Conservation (phyloP, 2,888 invertebrate species). For the Platycheirus rosarum region DNA sequence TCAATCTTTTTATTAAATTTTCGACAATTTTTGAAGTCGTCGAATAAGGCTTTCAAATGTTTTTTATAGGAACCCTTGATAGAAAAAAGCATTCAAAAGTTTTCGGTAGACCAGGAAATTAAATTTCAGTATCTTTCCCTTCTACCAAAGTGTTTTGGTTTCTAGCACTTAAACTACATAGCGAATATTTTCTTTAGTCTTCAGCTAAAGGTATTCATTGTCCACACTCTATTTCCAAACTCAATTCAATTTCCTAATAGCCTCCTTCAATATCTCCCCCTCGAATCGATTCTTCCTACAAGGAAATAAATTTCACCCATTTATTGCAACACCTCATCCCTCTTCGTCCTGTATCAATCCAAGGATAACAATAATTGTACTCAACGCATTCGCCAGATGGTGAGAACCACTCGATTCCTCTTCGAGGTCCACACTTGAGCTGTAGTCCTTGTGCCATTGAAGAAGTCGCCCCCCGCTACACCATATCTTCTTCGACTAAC, state of each 20-base stretch:
- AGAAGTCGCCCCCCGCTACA: slow-evolving; percentile 4
- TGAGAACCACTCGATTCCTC: slow-evolving; percentile 50
- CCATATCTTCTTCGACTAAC: background rate
- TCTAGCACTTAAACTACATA: too few species aligned
- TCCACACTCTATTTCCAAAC: slow-evolving; percentile 44
- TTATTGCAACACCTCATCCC: slow-evolving; percentile 43
- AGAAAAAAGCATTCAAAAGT: too few species aligned
- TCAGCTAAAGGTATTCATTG: too few species aligned
- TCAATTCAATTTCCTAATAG: slow-evolving; percentile 56
- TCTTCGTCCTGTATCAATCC: slow-evolving; percentile 23
- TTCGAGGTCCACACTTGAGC: slow-evolving; percentile 25
- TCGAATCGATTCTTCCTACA: background rate
- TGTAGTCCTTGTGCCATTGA: slow-evolving; percentile 7
- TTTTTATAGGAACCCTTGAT: too few species aligned
- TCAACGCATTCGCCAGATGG: slow-evolving; percentile 56
- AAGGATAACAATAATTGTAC: slow-evolving; percentile 64
- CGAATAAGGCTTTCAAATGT: too few species aligned
- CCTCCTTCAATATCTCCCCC: background rate
- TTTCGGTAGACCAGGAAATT: too few species aligned
- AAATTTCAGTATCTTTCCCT: too few species aligned
- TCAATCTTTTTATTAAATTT: too few species aligned
- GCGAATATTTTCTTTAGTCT: too few species aligned
- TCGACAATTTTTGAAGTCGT: too few species aligned
- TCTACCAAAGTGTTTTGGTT: too few species aligned
- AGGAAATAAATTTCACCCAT: slow-evolving; percentile 60